phyloP scores from a whole-genome alignment of 2,113 vertebrate species.

The Microtus ochrogaster region DNA sequence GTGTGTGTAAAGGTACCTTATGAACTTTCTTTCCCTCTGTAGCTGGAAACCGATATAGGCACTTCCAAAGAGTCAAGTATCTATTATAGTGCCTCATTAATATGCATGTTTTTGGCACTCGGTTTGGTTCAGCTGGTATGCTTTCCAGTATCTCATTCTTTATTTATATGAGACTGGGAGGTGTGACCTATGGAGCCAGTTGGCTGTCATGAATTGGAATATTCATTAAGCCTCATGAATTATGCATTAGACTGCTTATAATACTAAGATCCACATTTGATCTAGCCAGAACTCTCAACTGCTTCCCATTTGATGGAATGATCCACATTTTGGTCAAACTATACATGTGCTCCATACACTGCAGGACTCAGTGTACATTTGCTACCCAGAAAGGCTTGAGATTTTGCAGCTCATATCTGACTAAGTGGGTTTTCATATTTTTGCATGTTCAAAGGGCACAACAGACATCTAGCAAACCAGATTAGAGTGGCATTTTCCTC shows the following conservation, averaged over 20 bases:
- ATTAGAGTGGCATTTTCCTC: conserved; percentile 58
- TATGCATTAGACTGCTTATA: conserved; percentile 89
- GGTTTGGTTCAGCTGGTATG: conserved; percentile 88
- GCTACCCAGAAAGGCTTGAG: conserved; percentile 73
- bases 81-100: conserved; percentile 89
- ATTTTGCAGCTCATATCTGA: conserved; percentile 77
- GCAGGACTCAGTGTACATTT: conserved; percentile 60
- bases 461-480: conserved; percentile 70
- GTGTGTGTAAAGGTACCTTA: conserved; percentile 75
- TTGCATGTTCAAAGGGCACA: conserved; percentile 78
- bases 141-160: conserved; percentile 90
- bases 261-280: conserved; percentile 87
- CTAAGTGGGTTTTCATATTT: conserved; percentile 75
- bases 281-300: conserved; percentile 86
- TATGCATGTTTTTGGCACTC: conserved; percentile 89
- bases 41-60: conserved; percentile 84
- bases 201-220: conserved; percentile 91
- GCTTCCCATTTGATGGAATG: conserved; percentile 85
- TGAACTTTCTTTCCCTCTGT: conserved; percentile 82
- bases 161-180: conserved; percentile 89
- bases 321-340: conserved; percentile 83
- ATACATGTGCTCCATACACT: conserved; percentile 55
- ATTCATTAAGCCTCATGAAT: conserved; percentile 91
- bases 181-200: conserved; percentile 90
- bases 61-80: conserved; percentile 88